phyloP scores from a whole-genome alignment of 2,113 vertebrate species.

The Polyodon spathula region DNA sequence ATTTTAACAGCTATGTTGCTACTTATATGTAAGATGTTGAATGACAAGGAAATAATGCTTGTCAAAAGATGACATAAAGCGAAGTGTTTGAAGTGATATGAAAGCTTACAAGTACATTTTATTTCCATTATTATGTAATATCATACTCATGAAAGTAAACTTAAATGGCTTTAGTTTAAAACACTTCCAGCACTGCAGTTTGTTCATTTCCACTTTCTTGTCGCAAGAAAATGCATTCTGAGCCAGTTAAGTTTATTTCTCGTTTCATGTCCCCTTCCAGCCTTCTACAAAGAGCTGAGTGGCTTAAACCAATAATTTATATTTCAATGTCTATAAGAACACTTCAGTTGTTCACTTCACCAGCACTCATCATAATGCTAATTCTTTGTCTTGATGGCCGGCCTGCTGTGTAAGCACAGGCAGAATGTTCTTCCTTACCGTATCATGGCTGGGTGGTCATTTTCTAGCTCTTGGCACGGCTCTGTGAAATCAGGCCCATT shows the following conservation, averaged over 20 bases:
- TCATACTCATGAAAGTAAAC: background rate
- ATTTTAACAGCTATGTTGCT: too few species aligned
- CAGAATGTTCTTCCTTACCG: constrained; percentile 30
- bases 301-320: constrained; percentile 8
- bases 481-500: constrained; percentile 39
- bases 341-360: background rate
- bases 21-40: too few species aligned
- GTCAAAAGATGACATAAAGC: too few species aligned
- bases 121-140: background rate
- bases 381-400: constrained; percentile 19
- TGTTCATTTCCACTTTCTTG: background rate
- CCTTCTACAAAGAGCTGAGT: background rate
- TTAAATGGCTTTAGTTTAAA: background rate
- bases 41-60: too few species aligned
- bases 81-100: too few species aligned
- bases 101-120: too few species aligned
- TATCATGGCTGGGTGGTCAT: constrained; percentile 32
- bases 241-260: constrained; percentile 4
- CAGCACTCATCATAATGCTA: constrained; percentile 21
- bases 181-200: background rate
- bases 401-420: constrained; percentile 29
- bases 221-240: background rate
- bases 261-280: constrained; percentile 2
- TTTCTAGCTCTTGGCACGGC: constrained; percentile 22
- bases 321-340: constrained; percentile 7